Percentiles rank a stretch among this genome's conserved stretches.
Evolutionary conservation across 2,113 vertebrate species (phyloP).

Genomic region (Tyto alba): DNA sequence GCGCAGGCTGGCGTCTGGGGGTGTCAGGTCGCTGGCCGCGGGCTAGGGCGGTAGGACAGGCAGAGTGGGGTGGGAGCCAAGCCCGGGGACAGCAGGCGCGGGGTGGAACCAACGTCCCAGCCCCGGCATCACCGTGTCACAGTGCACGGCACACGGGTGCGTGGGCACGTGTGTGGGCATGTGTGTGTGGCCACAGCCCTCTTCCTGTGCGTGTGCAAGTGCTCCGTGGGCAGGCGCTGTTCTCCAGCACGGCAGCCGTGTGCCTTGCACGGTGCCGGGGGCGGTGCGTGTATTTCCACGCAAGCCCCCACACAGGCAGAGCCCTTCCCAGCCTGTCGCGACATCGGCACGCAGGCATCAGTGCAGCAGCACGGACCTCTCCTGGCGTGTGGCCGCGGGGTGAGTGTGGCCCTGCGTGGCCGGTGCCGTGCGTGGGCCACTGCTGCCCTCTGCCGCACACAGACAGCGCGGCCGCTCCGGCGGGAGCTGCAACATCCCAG

Average conservation of each 20-base stretch:
- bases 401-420: not conserved
- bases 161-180: fast-evolving
- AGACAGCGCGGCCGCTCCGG: not conserved
- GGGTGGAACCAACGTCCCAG: not conserved
- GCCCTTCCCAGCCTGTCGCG: not conserved
- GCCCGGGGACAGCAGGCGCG: not conserved
- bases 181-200: not conserved
- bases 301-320: not conserved
- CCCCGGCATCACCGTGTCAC: not conserved
- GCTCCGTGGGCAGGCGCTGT: not conserved
- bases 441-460: slow-evolving; percentile 49
- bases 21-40: slow-evolving; percentile 5
- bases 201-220: fast-evolving
- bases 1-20: not conserved
- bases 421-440: not conserved
- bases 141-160: fast-evolving
- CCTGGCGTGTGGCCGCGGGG: not conserved
- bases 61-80: not conserved
- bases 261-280: not conserved
- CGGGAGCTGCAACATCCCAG: not conserved
- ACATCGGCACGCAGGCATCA: fast-evolving
- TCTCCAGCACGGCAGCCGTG: not conserved
- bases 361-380: not conserved
- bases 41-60: slow-evolving; percentile 28
- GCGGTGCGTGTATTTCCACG: no score